A percentile compares a stretch with the other conserved stretches of the same genome.
Evolutionary conservation across 2,888 invertebrate species (phyloP).

Genomic region (Mesorhabditis spiculigera): DNA sequence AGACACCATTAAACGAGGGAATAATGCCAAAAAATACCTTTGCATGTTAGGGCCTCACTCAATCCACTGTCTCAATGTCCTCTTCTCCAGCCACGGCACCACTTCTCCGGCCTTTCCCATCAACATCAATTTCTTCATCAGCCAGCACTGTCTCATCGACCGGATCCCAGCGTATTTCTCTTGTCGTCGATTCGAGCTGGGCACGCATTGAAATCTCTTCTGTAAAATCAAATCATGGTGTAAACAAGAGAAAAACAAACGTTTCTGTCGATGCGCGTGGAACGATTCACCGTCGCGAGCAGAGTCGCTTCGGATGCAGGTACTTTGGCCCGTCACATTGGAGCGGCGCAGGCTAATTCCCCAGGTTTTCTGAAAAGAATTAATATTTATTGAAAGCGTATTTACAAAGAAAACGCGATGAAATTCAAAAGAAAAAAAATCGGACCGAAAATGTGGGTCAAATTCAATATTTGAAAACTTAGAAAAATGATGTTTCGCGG

Average conservation of each 20-base stretch:
- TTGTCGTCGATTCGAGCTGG: slow-evolving; percentile 74
- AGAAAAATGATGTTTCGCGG: too few species aligned
- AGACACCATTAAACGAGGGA: not conserved
- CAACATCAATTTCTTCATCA: slow-evolving; percentile 86
- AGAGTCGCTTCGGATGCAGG: too few species aligned
- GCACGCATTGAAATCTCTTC: slow-evolving; percentile 81
- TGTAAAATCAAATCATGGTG: slow-evolving; percentile 64
- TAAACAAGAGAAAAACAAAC: slow-evolving; percentile 81
- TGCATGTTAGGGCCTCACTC: slow-evolving; percentile 74
- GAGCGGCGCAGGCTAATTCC: too few species aligned
- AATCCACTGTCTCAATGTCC: slow-evolving; percentile 88
- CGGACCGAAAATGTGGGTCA: too few species aligned
- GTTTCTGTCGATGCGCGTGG: slow-evolving; percentile 62
- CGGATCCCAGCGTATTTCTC: slow-evolving; percentile 73
- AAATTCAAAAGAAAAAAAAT: too few species aligned
- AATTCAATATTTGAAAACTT: too few species aligned
- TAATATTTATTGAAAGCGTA: too few species aligned
- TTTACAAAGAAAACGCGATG: too few species aligned
- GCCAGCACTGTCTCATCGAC: slow-evolving; percentile 98
- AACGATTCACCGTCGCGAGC: too few species aligned
- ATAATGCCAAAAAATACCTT: slow-evolving; percentile 28
- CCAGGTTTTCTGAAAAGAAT: too few species aligned
- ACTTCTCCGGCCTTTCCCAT: slow-evolving; percentile 75
- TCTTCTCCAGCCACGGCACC: slow-evolving; percentile 88
- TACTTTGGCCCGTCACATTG: too few species aligned